Evolutionary conservation across 2,113 vertebrate genomes (phyloP), one percentile per base, ranked within the genome.

Genomic region (Lutjanus erythropterus): DNA sequence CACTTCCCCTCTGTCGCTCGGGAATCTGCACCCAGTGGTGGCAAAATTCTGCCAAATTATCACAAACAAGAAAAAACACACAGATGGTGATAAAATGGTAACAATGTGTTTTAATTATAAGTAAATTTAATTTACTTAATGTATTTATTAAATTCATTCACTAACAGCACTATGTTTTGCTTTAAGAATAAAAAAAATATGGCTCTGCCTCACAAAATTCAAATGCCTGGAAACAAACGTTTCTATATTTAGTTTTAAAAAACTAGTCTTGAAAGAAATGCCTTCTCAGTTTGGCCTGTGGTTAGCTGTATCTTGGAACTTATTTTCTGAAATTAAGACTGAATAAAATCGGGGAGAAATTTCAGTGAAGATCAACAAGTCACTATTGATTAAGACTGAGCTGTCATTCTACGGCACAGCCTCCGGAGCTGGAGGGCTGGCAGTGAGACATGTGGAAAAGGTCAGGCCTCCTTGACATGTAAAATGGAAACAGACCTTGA

Each of bases 391-490:
- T 80, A 82, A 65, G 27, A 75, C 25, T 56, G 42, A 31, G 25
- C 55, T 35, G 5, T 16, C 25, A 9, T 66, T 61, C 70, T 59
- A 19, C 56, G 59, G 68, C 31, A 58, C 14, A 60, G 35, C 41
- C 49, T 72, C 50, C 29, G 25, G 27, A 47, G 27, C 56, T 46
- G 67, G 14, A 79, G 58, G 55, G 19, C 12, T 35, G 70, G 23
- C 23, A 16, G 35, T 55, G 75, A 80, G 49, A 50, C 66, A 46
- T 81, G 50, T 56, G 53, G 62, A 71, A 89, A 88, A 88, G 83
- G 85, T 85, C 70, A 83, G 35, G 33, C 66, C 10, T 64, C 66
- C 79, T 21, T 84, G 58, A 82, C 75, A 74, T 68, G 64, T 79
- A 61, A 60, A 53, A 70, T 33, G 37, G 35, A 37, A 74, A 53